Base-by-base conservation (phyloP, 2,113 vertebrate species). In the Bos indicus region DNA sequence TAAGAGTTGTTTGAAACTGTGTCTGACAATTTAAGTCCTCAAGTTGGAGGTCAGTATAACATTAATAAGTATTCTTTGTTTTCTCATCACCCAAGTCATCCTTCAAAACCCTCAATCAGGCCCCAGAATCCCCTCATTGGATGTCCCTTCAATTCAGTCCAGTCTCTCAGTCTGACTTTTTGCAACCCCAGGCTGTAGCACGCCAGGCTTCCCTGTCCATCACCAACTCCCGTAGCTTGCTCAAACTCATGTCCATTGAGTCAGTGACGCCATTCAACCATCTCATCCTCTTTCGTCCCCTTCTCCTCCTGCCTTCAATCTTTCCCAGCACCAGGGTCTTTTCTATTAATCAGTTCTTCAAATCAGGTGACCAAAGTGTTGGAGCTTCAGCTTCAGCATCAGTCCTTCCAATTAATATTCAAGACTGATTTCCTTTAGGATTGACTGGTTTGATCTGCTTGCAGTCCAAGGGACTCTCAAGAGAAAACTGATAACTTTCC, bases 31-130 rank as follows among this genome's bases (percentile, higher is more conserved):
- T 56, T 36, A 82, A 67, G 56, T 40, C 23, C 10, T 97, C 51
- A 86, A 78, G 17, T 56, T 80, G 33, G 54, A 19, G 95, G 94
- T 95, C 88, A 87, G 17, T 94, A 74, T 40, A 89, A 62, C 83
- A 43, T 97, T 92, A 97, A 84, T 94, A 77, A 92, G 7, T 13
- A 36, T 94, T 62, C 36, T 94, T 93, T 97, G 88, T 93, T 96
- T 98, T 94, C 36, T 91, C 56, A 84, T 95, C 80, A 84, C 51
- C 40, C 71, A 59, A 74, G 56, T 80, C 51, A 88, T 28, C 16
- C 33, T 89, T 96, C 77, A 88, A 59, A 95, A 94, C 86, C 93
- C 16, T 57, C 19, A 94, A 14, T 33, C 51, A 67, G 60, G 54
- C 30, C 67, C 48, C 36, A 14, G 26, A 23, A 43, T 78, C 7